phyloP scores from a whole-genome alignment of 2,797 vertebrate genomes.

The Syngnathus rostellatus region DNA sequence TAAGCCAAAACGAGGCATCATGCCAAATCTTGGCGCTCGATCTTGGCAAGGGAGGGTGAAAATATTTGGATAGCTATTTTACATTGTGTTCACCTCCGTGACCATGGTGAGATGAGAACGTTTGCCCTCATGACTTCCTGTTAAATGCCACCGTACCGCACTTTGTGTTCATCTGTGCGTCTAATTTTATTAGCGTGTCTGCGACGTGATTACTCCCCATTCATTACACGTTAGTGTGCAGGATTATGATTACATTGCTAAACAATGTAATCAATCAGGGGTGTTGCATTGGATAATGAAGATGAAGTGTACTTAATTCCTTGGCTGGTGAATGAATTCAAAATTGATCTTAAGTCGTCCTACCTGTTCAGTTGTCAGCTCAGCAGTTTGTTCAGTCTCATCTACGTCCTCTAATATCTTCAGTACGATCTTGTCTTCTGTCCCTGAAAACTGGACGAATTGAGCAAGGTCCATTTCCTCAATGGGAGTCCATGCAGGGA shows the following conservation, averaged over 20 bases:
- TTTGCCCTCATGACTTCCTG: neutral
- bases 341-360: constrained; percentile 18
- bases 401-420: constrained; percentile 56
- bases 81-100: constrained; percentile 12
- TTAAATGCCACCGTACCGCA: neutral
- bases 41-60: constrained; percentile 13
- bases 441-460: constrained; percentile 13
- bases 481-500: neutral
- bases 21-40: neutral
- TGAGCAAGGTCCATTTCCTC: neutral
- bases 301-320: neutral
- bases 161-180: neutral
- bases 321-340: neutral
- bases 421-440: constrained; percentile 29
- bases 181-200: neutral
- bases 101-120: constrained; percentile 13
- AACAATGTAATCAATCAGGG: neutral
- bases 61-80: constrained; percentile 14
- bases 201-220: neutral
- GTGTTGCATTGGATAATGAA: neutral
- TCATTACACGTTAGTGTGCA: neutral
- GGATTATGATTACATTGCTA: neutral
- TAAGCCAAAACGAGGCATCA: constrained; percentile 30
- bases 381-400: constrained; percentile 16
- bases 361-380: constrained; percentile 39